Evolutionary conservation across 2,113 vertebrate species (phyloP), one percentile per base, ranked within the genome.

Genomic region (Porphyrio hochstetteri): DNA sequence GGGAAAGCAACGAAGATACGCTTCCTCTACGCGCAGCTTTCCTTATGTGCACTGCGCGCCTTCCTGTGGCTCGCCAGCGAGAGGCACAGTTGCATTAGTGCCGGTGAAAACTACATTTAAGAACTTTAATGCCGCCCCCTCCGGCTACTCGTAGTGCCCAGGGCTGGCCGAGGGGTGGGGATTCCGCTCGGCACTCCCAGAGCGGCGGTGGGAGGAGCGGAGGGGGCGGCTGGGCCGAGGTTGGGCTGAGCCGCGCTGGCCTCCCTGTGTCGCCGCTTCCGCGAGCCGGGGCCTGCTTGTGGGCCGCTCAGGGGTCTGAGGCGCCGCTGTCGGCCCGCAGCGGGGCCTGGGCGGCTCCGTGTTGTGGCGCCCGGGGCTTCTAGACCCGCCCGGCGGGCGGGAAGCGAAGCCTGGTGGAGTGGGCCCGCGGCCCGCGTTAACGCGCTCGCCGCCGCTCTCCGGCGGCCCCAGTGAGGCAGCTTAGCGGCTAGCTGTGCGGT

Each of bases 1-100:
- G 46, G 25, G 55, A 15, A 28, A 28, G 64, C 0, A 28, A 53
- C 8, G 25, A 11, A 48, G 48, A 48, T 12, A 23, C 48, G 48
- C 19, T 12, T 48, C 48, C 48, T 23, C 23, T 48, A 19, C 44
- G 44, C 44, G 44, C 44, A 4, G 48, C 48, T 48, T 9, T 28
- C 27, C 52, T 8, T 16, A 14, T 28, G 27, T 28, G 13, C 52
- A 16, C 52, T 14, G 52, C 14, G 27, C 52, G 52, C 52, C 25
- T 28, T 16, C 5, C 57, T 5, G 3, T 10, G 8, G 4, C 5
- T 9, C 15, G 2, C 19, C 42, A 17, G 2, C 1, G 50, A 5
- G 17, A 5, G 0, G 14, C 0, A 2, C 11, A 3, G 20, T 13
- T 3, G 7, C 33, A 13, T 12, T 0, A 7, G 4, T 0, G 35